Base-by-base conservation (phyloP, 64 coral and sea anemone genomes). In the Actinia tenebrosa region DNA sequence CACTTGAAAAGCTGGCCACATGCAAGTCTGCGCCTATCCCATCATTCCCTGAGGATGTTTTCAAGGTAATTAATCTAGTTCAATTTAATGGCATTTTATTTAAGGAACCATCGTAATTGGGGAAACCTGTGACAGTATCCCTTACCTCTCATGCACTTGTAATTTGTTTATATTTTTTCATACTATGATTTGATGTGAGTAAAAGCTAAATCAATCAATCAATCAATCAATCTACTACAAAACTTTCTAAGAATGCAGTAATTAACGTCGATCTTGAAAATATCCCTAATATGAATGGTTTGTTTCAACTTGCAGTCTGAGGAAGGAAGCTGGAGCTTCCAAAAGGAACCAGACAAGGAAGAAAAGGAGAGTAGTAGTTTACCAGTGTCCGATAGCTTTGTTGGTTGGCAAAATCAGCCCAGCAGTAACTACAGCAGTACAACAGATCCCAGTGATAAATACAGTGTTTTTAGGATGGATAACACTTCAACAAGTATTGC, bases 21-120 rank as follows among this genome's bases (percentile, higher is more conserved):
- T 99, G 97, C 43, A 92, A 88, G 56, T 89, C 97, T 14, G 82
- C 97, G 46, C 97, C 97, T 0, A 99, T 99, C 59, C 93, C 97
- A 20, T 88, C 88, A 78, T 92, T 99, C 42, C 97, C 97, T 84
- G 93, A 99, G 84, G 63, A 90, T 82, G 90, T 89, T 7, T 93
- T 99, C 14, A 86, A 99, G 97, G 97, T 99, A 64, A 14, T 66
- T 66, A n/a, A 66, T 23, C n/a, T n/a, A n/a, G n/a, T n/a, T n/a
- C n/a, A n/a, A n/a, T n/a, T n/a, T n/a, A n/a, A n/a, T n/a, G n/a
- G n/a, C n/a, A n/a, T n/a, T n/a, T n/a, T n/a, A n/a, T n/a, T n/a
- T n/a, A n/a, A n/a, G n/a, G n/a, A n/a, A n/a, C n/a, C n/a, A n/a
- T n/a, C n/a, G n/a, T n/a, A n/a, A n/a, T n/a, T n/a, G n/a, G n/a